Conservation (phyloP, 2,797 vertebrate species). For the Silurus lanzhouensis region DNA sequence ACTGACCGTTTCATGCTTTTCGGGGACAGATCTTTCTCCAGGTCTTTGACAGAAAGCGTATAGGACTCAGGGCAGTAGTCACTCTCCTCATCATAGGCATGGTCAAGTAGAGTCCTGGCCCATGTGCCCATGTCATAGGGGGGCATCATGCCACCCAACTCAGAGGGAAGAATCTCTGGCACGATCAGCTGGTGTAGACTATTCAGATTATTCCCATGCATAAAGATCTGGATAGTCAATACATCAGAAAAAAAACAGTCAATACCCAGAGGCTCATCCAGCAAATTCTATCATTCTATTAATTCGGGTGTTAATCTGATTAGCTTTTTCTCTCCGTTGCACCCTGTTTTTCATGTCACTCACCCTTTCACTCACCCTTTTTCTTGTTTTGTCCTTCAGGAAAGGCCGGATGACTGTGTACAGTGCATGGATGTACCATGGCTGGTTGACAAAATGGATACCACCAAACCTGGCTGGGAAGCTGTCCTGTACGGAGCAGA, state of each 20-base stretch:
- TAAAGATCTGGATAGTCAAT: slow-evolving; percentile 85
- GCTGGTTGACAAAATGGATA: slow-evolving; percentile 98
- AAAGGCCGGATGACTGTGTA: slow-evolving; percentile 98
- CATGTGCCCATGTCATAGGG: slow-evolving; percentile 98
- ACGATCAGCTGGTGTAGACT: slow-evolving; percentile 96
- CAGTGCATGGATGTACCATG: slow-evolving; percentile 97
- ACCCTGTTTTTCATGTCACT: neutral
- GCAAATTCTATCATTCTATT: slow-evolving; percentile 6
- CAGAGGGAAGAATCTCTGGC: slow-evolving; percentile 95
- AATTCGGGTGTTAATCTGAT: slow-evolving; percentile 32
- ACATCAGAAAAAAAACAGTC: slow-evolving; percentile 4
- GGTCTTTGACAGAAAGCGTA: slow-evolving; percentile 85
- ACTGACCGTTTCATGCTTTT: slow-evolving; percentile 95
- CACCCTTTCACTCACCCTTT: slow-evolving; percentile 81
- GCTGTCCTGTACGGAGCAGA: slow-evolving; percentile 82
- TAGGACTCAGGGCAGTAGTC: slow-evolving; percentile 90
- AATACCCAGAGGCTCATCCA: neutral
- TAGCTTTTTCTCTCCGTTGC: neutral
- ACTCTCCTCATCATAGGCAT: slow-evolving; percentile 94
- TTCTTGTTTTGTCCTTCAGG: slow-evolving; percentile 97
- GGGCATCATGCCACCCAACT: slow-evolving; percentile 96
- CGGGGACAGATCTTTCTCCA: slow-evolving; percentile 85
- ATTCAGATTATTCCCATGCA: slow-evolving; percentile 98
- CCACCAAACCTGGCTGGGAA: slow-evolving; percentile 97
- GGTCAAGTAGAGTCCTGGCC: slow-evolving; percentile 94